phyloP scores from a whole-genome alignment of 2,113 vertebrate genomes.

The Miniopterus natalensis region DNA sequence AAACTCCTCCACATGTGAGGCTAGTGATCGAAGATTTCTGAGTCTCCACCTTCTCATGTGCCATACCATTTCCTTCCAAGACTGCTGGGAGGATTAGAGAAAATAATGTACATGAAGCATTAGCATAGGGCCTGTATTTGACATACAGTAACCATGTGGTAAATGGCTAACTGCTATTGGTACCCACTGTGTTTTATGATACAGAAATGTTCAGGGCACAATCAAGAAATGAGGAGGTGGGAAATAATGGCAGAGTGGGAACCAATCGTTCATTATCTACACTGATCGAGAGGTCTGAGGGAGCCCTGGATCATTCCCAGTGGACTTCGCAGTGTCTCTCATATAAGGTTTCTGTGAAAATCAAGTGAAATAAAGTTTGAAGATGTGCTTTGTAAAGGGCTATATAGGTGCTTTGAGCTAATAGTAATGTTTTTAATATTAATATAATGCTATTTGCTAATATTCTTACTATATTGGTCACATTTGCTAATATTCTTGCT shows the following conservation, averaged over 20 bases:
- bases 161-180: not conserved
- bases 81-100: not conserved
- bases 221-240: not conserved
- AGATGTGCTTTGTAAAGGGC: not conserved
- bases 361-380: not conserved
- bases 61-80: not conserved
- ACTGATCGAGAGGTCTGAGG: not conserved
- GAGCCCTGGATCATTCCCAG: not conserved
- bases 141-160: not conserved
- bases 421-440: not conserved
- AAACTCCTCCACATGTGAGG: not conserved
- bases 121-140: not conserved
- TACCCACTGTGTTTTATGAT: not conserved
- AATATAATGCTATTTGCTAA: not conserved
- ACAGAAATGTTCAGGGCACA: not conserved
- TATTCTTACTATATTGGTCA: not conserved
- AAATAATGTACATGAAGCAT: not conserved
- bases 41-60: not conserved
- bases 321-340: not conserved
- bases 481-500: not conserved
- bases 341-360: not conserved
- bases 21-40: not conserved
- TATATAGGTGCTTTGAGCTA: not conserved
- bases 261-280: not conserved
- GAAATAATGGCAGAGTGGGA: not conserved